A percentile compares a stretch with the other conserved stretches of the same genome.
Conservation (phyloP, 2,113 vertebrate genomes). For the Onychostruthus taczanowskii region DNA sequence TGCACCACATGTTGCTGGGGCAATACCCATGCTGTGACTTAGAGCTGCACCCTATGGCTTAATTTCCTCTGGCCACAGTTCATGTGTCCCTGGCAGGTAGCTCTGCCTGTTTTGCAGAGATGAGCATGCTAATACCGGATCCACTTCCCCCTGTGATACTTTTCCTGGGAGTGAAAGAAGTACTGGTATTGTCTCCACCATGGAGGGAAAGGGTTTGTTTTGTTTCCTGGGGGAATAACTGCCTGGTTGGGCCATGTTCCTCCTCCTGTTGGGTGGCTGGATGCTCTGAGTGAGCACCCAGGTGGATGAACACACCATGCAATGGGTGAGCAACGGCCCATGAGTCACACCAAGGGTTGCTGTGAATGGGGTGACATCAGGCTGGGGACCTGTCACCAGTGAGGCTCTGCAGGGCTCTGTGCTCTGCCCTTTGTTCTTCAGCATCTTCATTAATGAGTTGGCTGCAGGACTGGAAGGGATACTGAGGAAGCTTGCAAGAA, state of each 20-base stretch:
- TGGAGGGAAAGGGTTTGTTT: neutral
- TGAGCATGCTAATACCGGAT: rapidly evolving
- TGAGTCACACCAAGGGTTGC: neutral
- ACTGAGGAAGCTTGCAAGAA: neutral
- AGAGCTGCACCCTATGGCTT: neutral
- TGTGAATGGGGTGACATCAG: neutral
- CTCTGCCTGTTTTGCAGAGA: neutral
- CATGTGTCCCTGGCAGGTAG: neutral
- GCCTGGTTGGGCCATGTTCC: rapidly evolving
- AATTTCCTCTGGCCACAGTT: neutral
- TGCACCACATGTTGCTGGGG: neutral
- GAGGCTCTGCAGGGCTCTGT: neutral
- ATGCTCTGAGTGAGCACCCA: neutral
- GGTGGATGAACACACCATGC: neutral
- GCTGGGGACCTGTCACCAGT: neutral
- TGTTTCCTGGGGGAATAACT: neutral
- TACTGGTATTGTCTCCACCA: rapidly evolving
- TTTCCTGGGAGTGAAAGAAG: neutral
- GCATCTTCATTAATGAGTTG: neutral
- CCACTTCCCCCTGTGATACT: rapidly evolving
- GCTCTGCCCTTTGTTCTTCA: neutral
- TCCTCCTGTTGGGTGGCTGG: rapidly evolving
- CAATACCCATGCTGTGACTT: neutral
- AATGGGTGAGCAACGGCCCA: neutral
- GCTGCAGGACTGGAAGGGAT: neutral